These are phyloP conservation scores for Microplitis manilae DNA, from an alignment of 2,888 invertebrate genomes.

Conservation along the genomic window DNA sequence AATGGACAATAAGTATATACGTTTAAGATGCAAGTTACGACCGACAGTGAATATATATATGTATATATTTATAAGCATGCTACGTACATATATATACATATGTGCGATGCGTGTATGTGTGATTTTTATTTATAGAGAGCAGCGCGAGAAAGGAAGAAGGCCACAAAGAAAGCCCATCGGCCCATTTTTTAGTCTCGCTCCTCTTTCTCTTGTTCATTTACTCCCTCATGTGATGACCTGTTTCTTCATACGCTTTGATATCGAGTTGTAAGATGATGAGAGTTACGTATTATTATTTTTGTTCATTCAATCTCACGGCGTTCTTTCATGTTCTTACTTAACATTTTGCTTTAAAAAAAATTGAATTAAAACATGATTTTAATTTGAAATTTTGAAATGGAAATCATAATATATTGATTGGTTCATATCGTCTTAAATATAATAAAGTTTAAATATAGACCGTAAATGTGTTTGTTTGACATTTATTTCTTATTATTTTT, in stretches of 20 bases:
- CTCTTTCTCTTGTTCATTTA: neutral
- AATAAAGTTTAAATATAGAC: no score
- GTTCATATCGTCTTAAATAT: no score
- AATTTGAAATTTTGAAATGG: no score
- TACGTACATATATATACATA: conserved; percentile 19
- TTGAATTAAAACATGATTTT: neutral
- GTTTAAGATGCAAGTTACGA: conserved; percentile 8
- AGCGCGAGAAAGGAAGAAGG: conserved; percentile 57
- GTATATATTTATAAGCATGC: conserved; percentile 7
- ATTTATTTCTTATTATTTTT: no score
- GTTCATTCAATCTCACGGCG: neutral
- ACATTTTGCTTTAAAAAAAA: neutral
- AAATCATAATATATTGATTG: no score
- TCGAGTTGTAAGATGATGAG: neutral
- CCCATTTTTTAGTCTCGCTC: conserved; percentile 18
- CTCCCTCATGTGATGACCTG: neutral
- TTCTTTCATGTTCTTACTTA: neutral
- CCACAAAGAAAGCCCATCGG: conserved; percentile 58
- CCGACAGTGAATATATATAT: neutral
- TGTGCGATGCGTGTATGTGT: conserved; percentile 6
- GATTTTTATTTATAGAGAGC: conserved; percentile 50
- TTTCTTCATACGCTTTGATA: neutral
- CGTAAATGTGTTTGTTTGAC: no score
- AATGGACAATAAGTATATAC: neutral
- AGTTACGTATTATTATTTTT: neutral